These are phyloP conservation scores for Martes martes DNA, from an alignment of 2,113 vertebrate genomes.

Conservation along the genomic window DNA sequence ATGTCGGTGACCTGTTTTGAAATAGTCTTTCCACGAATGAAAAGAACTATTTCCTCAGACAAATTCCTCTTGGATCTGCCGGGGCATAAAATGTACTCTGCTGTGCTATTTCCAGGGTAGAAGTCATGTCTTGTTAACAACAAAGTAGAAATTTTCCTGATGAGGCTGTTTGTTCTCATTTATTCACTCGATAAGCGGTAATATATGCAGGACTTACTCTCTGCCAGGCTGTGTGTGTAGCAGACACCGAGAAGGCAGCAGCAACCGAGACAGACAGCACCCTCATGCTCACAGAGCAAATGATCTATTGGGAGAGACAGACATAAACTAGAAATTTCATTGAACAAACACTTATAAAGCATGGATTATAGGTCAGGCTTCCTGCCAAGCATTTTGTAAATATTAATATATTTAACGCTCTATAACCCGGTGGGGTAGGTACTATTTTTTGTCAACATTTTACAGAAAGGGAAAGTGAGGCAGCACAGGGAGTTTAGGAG, in stretches of 20 bases:
- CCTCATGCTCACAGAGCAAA: not conserved
- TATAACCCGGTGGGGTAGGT: not conserved
- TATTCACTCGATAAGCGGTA: not conserved
- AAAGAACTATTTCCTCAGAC: not conserved
- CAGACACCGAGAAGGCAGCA: not conserved
- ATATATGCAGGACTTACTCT: not conserved
- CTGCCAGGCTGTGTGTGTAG: not conserved
- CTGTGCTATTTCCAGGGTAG: not conserved
- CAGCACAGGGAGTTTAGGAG: not conserved
- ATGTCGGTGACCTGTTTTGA: not conserved
- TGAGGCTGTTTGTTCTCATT: not conserved
- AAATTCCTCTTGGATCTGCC: not conserved
- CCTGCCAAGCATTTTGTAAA: not conserved
- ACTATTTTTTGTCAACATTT: not conserved
- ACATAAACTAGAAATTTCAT: not conserved
- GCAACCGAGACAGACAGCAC: not conserved
- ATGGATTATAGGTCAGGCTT: not conserved
- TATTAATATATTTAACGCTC: not conserved
- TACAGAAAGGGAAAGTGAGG: not conserved
- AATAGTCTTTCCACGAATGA: too few species aligned
- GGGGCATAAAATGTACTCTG: not conserved
- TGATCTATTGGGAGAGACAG: not conserved
- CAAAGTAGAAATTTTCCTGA: not conserved
- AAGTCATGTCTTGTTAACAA: not conserved
- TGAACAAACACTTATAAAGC: not conserved